Base-by-base conservation (phyloP, 2,113 vertebrate species). In the Taurulus bubalis region DNA sequence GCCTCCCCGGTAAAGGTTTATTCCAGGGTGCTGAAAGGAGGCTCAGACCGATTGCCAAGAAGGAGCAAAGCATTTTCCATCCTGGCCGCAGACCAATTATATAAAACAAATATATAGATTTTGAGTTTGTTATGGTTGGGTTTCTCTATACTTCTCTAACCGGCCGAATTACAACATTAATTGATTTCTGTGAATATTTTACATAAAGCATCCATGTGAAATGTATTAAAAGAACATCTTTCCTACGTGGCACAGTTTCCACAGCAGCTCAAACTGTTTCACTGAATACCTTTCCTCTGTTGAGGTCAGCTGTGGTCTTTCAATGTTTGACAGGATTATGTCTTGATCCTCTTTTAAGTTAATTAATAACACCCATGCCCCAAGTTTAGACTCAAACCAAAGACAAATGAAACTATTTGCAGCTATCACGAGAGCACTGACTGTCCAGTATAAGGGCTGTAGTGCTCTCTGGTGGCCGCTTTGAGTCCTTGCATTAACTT, bases 401-500 rank as follows among this genome's bases (percentile, higher is more conserved):
- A 56, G 3, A 70, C 38, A 77, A 14, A 20, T 7, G n/a, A 20
- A 28, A 53, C 45, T 47, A 6, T 14, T 40, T 24, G 2, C 3
- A 28, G 36, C 30, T 32, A 10, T 6, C 20, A 2, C n/a, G 24
- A 10, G 11, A 58, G 24, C 5, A 32, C 0, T 40, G 24, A 42
- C 8, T 38, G 5, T 51, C 47, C 0, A 59, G 40, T 51, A 7
- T 30, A 1, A 49, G 34, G 45, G 2, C 34, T 38, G 26, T 80
- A 64, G 77, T 77, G n/a, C 92, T 91, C 79, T 77, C 90, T 22
- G 42, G 85, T 78, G 93, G 71, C 22, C 11, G 9, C 40, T 64
- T 16, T 56, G 1, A 58, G 64, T 18, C 65, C 53, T 20, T n/a
- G 59, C 42, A 62, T n/a, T 9, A 62, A 51, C 8, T 22, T 20